Evolutionary conservation across 1,140 invertebrate species (phyloP), one percentile per base, ranked within the genome.

Genomic region (Heliconius nattereri): DNA sequence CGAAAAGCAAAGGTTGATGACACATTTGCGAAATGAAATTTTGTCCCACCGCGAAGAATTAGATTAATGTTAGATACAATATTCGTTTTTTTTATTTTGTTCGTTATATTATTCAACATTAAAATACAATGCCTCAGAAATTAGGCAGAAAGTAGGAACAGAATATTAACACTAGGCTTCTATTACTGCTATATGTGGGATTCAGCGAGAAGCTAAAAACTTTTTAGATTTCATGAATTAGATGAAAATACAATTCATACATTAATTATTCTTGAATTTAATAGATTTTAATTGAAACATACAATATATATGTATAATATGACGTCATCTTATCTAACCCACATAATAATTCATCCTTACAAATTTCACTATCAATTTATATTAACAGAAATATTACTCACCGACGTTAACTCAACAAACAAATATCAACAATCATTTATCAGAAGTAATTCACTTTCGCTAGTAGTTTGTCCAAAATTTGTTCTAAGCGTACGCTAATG

Each of bases 1-100:
- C 76, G 78, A 66, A 70, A 79, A 79, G 71, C 66, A 77, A 78
- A 79, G 78, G 78, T 76, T 75, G 73, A 70, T 57, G 71, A 79
- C 71, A 83, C 82, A 81, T 85, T 81, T 81, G 70, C 72, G 32
- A 81, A 78, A 81, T 83, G 71, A 79, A 81, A 83, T 83, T 83
- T 81, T 76, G 20, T 73, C 73, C 66, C 54, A 71, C 52, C 73
- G 70, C 83, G 82, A 84, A 85, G 84, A 84, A 77, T 74, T 75
- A 71, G 23, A 79, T 74, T 74, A 85, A 84, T 87, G 45, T 66
- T 71, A 66, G 26, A 66, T 66, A 66, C 26, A 29, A 16, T 16
- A 2, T 29, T 13, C 0, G 1, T 66, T 66, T 66, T 66, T n/a
- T 11, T 26, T 26, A 66, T 26, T 66, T 29, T 66, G 23, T 66